Evolutionary conservation across 2,888 invertebrate genomes (phyloP).

Genomic region (Oxystoma pomonae): DNA sequence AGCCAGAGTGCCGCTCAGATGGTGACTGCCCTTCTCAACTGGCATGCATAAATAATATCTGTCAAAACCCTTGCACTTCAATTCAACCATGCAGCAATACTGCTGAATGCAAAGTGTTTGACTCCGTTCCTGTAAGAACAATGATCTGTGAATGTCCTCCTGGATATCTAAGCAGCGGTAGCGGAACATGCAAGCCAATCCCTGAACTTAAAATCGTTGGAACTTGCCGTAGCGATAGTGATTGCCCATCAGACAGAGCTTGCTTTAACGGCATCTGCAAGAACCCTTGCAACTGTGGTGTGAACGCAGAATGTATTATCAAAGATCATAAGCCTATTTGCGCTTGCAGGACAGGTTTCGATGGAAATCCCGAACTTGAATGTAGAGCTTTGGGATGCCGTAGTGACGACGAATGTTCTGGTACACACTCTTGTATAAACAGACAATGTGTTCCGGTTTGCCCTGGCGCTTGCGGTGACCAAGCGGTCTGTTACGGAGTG

Average conservation of each 20-base stretch:
- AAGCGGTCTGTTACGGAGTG: conserved; percentile 74
- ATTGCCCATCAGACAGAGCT: conserved; percentile 73
- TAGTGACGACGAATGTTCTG: conserved; percentile 72
- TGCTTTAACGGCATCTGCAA: conserved; percentile 77
- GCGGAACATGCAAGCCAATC: conserved; percentile 74
- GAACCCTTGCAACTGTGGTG: conserved; percentile 82
- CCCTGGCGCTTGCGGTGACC: conserved; percentile 67
- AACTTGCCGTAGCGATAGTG: conserved; percentile 70
- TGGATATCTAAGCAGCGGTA: conserved; percentile 81
- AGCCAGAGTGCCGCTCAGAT: conserved; percentile 75
- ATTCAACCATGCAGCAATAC: conserved; percentile 77
- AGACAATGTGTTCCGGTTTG: conserved; percentile 80
- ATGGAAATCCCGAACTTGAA: conserved; percentile 80
- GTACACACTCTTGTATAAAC: conserved; percentile 79
- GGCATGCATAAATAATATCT: conserved; percentile 78
- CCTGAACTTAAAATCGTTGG: conserved; percentile 56
- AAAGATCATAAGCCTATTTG: conserved; percentile 84
- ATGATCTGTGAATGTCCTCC: conserved; percentile 89
- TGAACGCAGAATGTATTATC: conserved; percentile 79
- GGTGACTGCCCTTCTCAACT: conserved; percentile 74
- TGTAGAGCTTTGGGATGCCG: conserved; percentile 73
- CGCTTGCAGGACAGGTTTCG: conserved; percentile 73
- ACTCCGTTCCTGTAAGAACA: conserved; percentile 78
- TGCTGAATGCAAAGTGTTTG: conserved; percentile 75
- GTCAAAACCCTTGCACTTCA: conserved; percentile 76